Evolutionary conservation across 2,797 vertebrate species (phyloP).

Genomic region (Mus caroli): DNA sequence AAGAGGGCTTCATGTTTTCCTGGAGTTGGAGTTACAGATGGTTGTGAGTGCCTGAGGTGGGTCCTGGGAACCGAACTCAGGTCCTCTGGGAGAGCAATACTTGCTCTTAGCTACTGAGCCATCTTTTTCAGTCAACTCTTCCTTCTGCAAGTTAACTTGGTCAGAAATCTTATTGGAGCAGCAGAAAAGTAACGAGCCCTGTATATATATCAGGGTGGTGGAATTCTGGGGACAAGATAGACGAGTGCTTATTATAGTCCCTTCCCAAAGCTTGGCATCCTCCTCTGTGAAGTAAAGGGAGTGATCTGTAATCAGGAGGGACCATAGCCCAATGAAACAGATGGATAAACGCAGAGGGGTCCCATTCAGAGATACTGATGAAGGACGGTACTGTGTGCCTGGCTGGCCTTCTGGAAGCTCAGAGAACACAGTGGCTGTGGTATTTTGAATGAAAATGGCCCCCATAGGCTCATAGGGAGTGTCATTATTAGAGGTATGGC

Average conservation of each 20-base stretch:
- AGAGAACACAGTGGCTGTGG: background rate
- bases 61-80: too few relatives aligned
- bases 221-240: background rate
- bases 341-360: background rate
- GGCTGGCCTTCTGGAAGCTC: background rate
- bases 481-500: background rate
- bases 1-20: background rate
- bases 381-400: background rate
- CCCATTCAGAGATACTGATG: background rate
- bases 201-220: background rate
- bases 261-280: constrained; percentile 12
- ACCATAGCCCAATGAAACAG: background rate
- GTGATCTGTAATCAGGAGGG: background rate
- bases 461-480: background rate
- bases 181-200: too few relatives aligned
- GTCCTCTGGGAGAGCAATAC: background rate
- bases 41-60: background rate
- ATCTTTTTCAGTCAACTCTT: background rate
- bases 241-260: background rate
- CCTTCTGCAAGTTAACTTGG: background rate
- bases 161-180: background rate
- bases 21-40: background rate
- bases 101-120: background rate
- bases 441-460: background rate
- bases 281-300: background rate